Conservation (phyloP, 2,113 vertebrate genomes). For the Phalacrocorax pelagicus region DNA sequence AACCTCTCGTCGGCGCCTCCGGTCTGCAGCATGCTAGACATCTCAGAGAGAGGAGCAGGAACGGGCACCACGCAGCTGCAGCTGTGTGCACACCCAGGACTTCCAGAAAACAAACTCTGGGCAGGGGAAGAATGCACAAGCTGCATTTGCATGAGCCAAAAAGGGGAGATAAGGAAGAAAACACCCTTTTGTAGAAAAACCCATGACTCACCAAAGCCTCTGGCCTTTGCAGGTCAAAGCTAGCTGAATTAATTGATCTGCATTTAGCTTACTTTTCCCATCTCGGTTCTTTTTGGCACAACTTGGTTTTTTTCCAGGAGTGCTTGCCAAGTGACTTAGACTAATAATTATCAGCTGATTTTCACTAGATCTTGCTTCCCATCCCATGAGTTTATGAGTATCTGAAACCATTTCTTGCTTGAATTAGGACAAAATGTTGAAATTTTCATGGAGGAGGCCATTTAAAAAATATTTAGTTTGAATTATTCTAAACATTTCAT, state of each 20-base stretch:
- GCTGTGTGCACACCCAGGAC: neutral
- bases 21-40: neutral
- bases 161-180: neutral
- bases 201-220: neutral
- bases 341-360: neutral
- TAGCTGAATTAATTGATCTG: neutral
- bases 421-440: neutral
- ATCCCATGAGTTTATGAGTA: neutral
- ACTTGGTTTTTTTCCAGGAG: neutral
- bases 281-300: neutral
- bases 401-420: neutral
- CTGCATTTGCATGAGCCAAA: neutral
- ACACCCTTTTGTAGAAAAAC: neutral
- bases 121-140: neutral
- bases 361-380: neutral
- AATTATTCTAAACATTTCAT: neutral
- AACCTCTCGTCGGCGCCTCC: neutral
- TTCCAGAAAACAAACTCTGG: neutral
- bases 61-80: accelerated
- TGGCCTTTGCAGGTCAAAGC: neutral
- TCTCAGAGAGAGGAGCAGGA: neutral
- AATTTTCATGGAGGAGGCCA: neutral
- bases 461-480: neutral
- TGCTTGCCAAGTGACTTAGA: neutral
- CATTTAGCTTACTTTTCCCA: neutral